phyloP scores from a whole-genome alignment of 2,797 vertebrate species.

The Propithecus deckenii region DNA sequence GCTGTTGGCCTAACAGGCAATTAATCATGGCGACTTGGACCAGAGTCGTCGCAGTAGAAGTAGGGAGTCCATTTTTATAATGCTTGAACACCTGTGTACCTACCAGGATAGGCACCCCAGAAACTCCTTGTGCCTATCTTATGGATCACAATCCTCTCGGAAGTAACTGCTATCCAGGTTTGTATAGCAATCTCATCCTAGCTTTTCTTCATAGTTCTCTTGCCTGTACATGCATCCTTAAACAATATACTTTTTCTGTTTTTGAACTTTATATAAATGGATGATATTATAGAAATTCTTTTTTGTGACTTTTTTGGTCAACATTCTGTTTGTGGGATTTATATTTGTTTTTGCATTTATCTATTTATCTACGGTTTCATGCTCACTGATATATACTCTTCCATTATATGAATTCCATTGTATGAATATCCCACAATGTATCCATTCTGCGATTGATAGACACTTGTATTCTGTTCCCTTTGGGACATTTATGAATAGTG shows the following conservation, averaged over 20 bases:
- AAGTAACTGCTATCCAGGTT: not conserved
- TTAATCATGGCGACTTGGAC: not conserved
- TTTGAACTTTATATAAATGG: not conserved
- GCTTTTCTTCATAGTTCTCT: not conserved
- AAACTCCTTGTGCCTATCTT: not conserved
- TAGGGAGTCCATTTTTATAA: not conserved
- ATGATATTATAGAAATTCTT: not conserved
- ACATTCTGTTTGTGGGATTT: not conserved
- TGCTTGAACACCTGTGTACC: not conserved
- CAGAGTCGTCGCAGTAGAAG: not conserved
- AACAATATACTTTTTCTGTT: not conserved
- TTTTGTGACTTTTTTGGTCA: not conserved
- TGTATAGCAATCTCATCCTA: not conserved
- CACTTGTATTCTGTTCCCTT: not conserved
- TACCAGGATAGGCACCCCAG: not conserved
- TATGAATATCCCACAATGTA: not conserved
- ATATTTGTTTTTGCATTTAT: not conserved
- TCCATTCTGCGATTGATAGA: not conserved
- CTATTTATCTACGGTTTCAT: not conserved
- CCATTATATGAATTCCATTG: not conserved
- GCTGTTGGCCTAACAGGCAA: not conserved
- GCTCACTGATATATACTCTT: not conserved
- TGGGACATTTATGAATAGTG: not conserved
- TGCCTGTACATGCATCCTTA: not conserved
- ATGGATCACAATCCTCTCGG: not conserved